A percentile compares a stretch with the other conserved stretches of the same genome.
Conservation (phyloP, 2,113 vertebrate genomes). For the Laticauda laticaudata region DNA sequence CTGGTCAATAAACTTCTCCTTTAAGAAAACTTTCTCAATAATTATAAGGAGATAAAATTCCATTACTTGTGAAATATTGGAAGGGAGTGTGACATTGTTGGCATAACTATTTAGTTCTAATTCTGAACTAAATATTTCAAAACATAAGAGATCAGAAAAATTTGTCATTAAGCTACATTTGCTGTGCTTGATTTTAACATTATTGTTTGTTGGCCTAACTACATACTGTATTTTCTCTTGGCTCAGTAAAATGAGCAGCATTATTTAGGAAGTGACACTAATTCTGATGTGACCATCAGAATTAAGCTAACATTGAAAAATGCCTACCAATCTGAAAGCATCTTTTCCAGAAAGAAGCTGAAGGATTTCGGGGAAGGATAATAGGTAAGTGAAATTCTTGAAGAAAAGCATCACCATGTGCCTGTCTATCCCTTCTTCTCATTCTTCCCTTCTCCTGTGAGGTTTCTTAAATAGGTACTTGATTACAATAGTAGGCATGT, state of each 20-base stretch:
- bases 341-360: neutral
- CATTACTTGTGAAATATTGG: neutral
- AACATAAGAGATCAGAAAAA: neutral
- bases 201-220: neutral
- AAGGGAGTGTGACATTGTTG: neutral
- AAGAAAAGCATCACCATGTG: neutral
- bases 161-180: neutral
- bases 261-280: neutral
- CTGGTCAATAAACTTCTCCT: neutral
- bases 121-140: neutral
- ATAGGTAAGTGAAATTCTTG: neutral
- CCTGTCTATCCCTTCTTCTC: neutral
- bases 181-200: neutral
- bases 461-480: neutral
- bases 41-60: neutral
- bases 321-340: neutral
- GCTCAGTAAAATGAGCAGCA: neutral
- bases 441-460: neutral
- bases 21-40: neutral
- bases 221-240: neutral
- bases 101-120: neutral
- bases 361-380: neutral
- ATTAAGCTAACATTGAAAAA: neutral
- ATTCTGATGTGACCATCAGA: neutral
- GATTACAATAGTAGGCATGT: neutral